phyloP scores from a whole-genome alignment of 2,113 vertebrate species.

The Zosterops hypoxanthus region DNA sequence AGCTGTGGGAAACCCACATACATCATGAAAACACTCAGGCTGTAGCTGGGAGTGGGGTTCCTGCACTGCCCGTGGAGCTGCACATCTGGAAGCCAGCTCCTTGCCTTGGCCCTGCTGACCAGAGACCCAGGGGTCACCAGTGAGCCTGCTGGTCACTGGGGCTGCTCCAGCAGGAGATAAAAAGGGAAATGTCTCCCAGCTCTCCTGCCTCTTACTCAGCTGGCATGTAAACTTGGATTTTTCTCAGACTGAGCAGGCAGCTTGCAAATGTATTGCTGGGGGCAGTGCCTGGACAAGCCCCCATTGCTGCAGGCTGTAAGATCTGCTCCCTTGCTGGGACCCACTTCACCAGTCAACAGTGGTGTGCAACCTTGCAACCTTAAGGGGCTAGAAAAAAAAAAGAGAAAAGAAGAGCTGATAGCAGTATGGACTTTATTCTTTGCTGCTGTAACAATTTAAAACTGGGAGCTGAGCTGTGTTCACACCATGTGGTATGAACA shows the following conservation, averaged over 20 bases:
- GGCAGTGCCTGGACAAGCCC: not conserved
- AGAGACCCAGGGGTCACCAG: not conserved
- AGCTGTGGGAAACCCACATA: not conserved
- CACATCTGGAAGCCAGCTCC: not conserved
- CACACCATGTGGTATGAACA: not conserved
- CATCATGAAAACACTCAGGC: not conserved
- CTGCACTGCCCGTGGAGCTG: not conserved
- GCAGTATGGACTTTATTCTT: not conserved
- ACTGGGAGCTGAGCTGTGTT: not conserved
- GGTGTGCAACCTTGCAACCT: not conserved
- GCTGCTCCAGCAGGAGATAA: not conserved
- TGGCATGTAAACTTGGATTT: not conserved
- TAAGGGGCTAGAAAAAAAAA: not conserved
- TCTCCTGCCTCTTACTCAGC: not conserved
- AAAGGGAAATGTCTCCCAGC: not conserved
- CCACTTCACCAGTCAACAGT: not conserved
- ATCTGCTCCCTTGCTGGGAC: not conserved
- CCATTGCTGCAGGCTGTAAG: not conserved
- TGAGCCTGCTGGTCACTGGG: not conserved
- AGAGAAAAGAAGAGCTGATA: not conserved
- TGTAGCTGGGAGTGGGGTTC: not conserved
- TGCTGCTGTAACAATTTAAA: not conserved
- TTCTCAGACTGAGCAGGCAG: not conserved
- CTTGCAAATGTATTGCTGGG: not conserved
- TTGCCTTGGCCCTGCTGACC: not conserved